These are phyloP conservation scores for Isurus oxyrinchus DNA, from an alignment of 2,113 vertebrate species.

Conservation along the genomic window DNA sequence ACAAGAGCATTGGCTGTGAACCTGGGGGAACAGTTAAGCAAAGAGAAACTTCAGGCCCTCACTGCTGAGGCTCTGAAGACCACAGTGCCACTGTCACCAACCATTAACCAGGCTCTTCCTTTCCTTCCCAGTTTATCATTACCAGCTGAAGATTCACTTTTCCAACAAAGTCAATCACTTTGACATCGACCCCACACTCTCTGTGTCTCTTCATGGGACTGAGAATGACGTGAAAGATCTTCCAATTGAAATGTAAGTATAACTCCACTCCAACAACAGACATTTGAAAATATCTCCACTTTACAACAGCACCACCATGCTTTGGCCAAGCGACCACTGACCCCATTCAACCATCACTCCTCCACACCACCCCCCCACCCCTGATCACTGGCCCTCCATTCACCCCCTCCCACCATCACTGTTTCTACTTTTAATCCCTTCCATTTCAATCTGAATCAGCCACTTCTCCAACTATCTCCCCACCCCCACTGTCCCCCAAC, in stretches of 20 bases:
- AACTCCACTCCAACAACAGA: background rate
- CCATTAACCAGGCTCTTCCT: background rate
- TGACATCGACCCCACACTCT: slow-evolving; percentile 73
- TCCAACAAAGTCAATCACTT: slow-evolving; percentile 60
- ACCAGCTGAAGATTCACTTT: slow-evolving; percentile 91
- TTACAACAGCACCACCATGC: background rate
- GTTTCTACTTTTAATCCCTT: background rate
- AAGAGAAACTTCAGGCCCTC: background rate
- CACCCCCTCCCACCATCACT: background rate
- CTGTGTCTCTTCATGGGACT: slow-evolving; percentile 75
- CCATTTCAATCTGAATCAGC: too few relatives aligned
- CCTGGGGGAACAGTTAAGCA: background rate
- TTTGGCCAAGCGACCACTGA: background rate
- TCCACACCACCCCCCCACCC: background rate
- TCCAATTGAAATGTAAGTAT: slow-evolving; percentile 58
- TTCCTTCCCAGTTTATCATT: slow-evolving; percentile 78
- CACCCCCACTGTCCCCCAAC: too few relatives aligned
- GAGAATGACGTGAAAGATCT: slow-evolving; percentile 56
- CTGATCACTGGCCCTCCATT: background rate
- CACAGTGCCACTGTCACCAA: too few relatives aligned
- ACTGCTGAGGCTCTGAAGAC: background rate
- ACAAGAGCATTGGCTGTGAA: background rate
- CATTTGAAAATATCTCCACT: background rate
- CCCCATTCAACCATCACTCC: background rate
- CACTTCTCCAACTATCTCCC: too few relatives aligned